These are phyloP conservation scores for Garrulus glandarius DNA, from an alignment of 2,797 vertebrate genomes.

Conservation along the genomic window DNA sequence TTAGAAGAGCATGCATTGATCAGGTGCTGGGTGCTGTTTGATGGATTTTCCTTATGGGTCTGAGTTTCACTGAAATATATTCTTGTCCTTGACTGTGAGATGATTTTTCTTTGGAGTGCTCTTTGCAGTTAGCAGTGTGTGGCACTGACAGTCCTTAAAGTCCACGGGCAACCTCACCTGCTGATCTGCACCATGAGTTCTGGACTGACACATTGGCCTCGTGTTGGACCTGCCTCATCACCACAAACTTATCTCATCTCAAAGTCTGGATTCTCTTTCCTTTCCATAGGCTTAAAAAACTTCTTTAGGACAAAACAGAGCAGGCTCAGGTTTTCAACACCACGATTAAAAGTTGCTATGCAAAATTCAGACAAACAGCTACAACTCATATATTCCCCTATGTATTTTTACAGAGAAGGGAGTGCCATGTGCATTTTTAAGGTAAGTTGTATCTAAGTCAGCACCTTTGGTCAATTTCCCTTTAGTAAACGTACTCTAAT, in stretches of 20 bases:
- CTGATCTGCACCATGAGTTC: accelerated
- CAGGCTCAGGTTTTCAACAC: background rate
- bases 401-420: background rate
- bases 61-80: conserved; percentile 29
- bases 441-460: background rate
- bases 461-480: background rate
- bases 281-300: background rate
- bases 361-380: background rate
- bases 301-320: background rate
- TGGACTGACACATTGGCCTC: background rate
- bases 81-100: conserved; percentile 38
- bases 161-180: background rate
- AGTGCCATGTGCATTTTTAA: background rate
- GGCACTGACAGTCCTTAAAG: background rate
- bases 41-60: conserved; percentile 23
- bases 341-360: background rate
- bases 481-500: background rate
- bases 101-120: background rate
- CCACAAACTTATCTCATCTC: background rate
- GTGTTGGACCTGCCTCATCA: background rate
- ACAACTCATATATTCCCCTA: background rate
- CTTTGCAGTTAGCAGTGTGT: background rate
- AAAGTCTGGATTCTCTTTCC: too few species aligned
- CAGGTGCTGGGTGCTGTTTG: background rate
- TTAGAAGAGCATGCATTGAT: background rate